Conservation (phyloP, 2,888 invertebrate genomes). For the Xanthostigma xanthostigma region DNA sequence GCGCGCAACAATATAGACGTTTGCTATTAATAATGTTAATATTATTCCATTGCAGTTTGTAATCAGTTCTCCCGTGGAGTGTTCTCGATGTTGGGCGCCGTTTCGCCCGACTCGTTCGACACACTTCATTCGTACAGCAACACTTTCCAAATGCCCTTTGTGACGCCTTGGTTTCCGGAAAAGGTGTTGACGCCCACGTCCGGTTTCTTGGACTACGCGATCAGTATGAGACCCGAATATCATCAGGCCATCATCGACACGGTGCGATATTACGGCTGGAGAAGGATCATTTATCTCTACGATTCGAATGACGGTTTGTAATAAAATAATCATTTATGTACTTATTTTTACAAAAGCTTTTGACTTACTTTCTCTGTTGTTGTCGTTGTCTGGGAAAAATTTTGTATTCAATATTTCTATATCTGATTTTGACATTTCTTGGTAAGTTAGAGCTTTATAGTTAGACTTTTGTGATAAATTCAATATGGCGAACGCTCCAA, state of each 20-base stretch:
- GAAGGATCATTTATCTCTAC: conserved; percentile 76
- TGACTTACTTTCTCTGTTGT: too few relatives aligned
- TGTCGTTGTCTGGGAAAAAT: too few relatives aligned
- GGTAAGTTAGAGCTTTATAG: too few relatives aligned
- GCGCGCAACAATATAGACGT: too few relatives aligned
- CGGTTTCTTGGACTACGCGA: conserved; percentile 77
- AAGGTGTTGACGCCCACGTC: conserved; percentile 81
- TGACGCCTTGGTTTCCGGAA: conserved; percentile 88
- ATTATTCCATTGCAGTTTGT: conserved; percentile 51
- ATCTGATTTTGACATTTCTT: too few relatives aligned
- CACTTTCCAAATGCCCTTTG: conserved; percentile 89
- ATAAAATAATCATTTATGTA: background rate
- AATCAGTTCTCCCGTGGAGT: conserved; percentile 81
- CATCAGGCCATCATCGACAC: conserved; percentile 91
- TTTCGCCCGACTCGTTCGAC: conserved; percentile 87
- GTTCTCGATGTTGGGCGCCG: conserved; percentile 79
- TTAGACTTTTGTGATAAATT: too few relatives aligned
- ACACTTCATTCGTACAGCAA: conserved; percentile 88
- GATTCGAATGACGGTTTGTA: conserved; percentile 80
- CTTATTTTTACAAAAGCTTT: too few relatives aligned
- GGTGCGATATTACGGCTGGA: conserved; percentile 84
- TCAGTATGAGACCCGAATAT: conserved; percentile 91
- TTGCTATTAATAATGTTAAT: conserved; percentile 10
- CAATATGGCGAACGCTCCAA: too few relatives aligned
- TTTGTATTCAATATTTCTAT: too few relatives aligned